phyloP scores from a whole-genome alignment of 2,888 invertebrate genomes.

The Ormyrus rosae region DNA sequence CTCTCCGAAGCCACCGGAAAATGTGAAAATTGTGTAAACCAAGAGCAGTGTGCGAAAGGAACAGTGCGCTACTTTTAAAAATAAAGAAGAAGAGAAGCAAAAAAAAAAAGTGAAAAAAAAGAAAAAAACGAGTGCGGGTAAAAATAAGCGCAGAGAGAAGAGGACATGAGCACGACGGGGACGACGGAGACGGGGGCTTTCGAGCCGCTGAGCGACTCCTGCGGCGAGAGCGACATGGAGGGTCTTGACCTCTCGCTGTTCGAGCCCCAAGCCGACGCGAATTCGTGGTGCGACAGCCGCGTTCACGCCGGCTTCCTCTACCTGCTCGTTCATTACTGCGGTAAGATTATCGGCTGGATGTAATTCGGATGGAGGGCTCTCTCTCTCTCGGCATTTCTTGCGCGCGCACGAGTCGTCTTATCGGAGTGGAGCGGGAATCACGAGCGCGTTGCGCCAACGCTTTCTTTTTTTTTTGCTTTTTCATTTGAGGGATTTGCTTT shows the following conservation, averaged over 20 bases:
- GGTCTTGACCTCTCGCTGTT: constrained; percentile 82
- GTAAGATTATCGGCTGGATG: constrained; percentile 65
- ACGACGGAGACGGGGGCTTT: constrained; percentile 72
- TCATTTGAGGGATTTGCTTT: no score
- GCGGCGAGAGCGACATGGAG: constrained; percentile 81
- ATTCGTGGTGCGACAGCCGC: constrained; percentile 70
- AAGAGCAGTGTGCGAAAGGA: neutral
- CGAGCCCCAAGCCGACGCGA: constrained; percentile 78
- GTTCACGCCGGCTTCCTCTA: constrained; percentile 73
- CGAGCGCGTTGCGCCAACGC: no score
- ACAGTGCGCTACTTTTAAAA: no score
- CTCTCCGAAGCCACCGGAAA: constrained; percentile 30
- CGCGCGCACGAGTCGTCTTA: no score
- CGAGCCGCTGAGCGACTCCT: constrained; percentile 81
- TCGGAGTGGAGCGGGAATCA: no score
- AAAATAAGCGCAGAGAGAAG: constrained; percentile 36
- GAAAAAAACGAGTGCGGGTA: neutral
- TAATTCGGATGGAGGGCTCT: constrained; percentile 8
- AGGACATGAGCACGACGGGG: constrained; percentile 55
- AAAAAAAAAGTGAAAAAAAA: neutral
- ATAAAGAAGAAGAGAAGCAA: neutral
- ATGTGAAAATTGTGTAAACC: constrained; percentile 20
- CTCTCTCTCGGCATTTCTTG: neutral
- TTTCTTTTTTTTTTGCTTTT: no score
- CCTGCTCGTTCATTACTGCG: constrained; percentile 71